Conservation (phyloP, 1,140 invertebrate species). For the Drosophila repleta region DNA sequence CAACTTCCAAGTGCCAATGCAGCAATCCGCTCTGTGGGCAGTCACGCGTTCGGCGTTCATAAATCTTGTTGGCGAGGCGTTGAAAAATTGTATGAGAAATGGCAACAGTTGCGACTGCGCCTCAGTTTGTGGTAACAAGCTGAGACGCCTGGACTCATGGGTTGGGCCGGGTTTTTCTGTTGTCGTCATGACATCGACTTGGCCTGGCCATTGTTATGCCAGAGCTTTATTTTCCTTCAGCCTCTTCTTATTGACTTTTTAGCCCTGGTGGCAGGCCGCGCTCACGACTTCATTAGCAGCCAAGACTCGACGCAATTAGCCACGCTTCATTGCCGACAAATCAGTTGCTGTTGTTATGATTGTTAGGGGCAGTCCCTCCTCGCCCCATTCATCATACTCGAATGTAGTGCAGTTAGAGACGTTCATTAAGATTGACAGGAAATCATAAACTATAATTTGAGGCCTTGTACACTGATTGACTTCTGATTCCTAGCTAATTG, state of each 20-base stretch:
- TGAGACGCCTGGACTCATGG: constrained; percentile 31
- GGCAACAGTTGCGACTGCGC: constrained; percentile 49
- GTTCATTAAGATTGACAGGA: constrained; percentile 76
- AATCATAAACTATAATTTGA: constrained; percentile 76
- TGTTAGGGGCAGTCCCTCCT: constrained; percentile 25
- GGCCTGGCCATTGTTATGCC: constrained; percentile 47
- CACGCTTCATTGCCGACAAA: constrained; percentile 70
- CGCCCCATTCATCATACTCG: constrained; percentile 2
- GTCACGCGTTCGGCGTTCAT: constrained; percentile 71
- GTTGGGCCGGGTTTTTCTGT: constrained; percentile 7
- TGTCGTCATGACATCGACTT: constrained; percentile 1
- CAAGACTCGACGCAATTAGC: constrained; percentile 71
- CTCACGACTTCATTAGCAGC: constrained; percentile 75
- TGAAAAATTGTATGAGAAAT: constrained; percentile 70
- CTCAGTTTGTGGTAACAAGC: constrained; percentile 32
- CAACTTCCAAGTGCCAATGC: background rate
- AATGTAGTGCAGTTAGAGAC: constrained; percentile 45
- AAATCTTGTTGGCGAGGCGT: constrained; percentile 69
- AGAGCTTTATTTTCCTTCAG: constrained; percentile 13
- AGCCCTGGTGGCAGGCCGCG: constrained; percentile 27
- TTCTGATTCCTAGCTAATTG: constrained; percentile 62
- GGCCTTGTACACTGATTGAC: constrained; percentile 40
- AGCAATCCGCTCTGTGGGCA: constrained; percentile 49
- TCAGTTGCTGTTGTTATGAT: constrained; percentile 53
- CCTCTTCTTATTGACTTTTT: constrained; percentile 27